These are phyloP conservation scores for Hippocampus barbouri DNA, from an alignment of 2,113 vertebrate genomes.

Conservation along the genomic window DNA sequence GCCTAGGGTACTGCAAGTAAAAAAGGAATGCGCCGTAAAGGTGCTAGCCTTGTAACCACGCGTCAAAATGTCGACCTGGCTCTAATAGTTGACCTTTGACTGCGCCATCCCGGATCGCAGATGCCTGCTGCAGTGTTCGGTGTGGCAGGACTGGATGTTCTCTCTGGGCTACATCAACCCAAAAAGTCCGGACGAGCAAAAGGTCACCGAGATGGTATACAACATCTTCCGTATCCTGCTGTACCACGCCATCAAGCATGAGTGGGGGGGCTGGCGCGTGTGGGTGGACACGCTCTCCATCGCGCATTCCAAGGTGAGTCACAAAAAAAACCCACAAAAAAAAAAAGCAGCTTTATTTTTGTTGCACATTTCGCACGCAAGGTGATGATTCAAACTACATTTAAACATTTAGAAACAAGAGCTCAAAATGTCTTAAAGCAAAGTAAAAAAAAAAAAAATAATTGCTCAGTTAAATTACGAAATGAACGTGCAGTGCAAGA, in stretches of 20 bases:
- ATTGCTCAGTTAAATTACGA: no score
- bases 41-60: not conserved
- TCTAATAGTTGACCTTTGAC: not conserved
- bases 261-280: conserved; percentile 98
- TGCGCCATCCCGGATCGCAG: conserved; percentile 57
- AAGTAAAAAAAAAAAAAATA: no score
- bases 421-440: no score
- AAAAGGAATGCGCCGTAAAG: not conserved
- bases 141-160: conserved; percentile 99
- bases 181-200: conserved; percentile 94
- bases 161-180: conserved; percentile 97
- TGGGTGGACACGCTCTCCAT: conserved; percentile 98
- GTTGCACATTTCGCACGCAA: no score
- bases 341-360: not conserved
- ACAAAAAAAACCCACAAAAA: not conserved
- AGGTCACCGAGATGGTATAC: conserved; percentile 97
- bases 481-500: no score
- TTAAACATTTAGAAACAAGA: no score
- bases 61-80: not conserved
- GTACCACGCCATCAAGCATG: conserved; percentile 97
- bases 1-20: no score
- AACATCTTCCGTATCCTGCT: conserved; percentile 97
- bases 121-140: conserved; percentile 97
- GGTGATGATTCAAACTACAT: no score
- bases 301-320: conserved; percentile 93